Evolutionary conservation across 1,140 invertebrate genomes (phyloP).

Genomic region (Gryllus bimaculatus): DNA sequence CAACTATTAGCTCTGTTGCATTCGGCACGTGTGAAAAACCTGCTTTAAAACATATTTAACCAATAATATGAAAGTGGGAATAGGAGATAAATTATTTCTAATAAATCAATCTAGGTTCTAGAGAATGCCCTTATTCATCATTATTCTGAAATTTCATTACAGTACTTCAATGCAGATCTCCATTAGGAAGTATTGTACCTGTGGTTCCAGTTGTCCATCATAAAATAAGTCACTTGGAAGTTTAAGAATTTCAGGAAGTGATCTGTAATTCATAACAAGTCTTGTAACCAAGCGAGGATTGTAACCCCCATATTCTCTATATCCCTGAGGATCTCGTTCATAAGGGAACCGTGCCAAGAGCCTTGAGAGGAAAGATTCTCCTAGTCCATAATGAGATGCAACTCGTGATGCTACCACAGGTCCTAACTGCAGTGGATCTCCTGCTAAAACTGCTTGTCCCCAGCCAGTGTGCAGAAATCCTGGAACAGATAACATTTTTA

Average conservation of each 20-base stretch:
- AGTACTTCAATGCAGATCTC: no score
- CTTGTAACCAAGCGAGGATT: slow-evolving; percentile 61
- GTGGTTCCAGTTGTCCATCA: slow-evolving; percentile 52
- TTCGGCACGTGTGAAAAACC: no score
- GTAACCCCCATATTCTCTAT: slow-evolving; percentile 44
- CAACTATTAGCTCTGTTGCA: no score
- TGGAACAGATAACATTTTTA: slow-evolving; percentile 7
- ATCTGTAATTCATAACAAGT: slow-evolving; percentile 66
- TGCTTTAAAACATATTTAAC: no score
- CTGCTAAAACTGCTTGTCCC: slow-evolving; percentile 71
- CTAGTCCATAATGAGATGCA: slow-evolving; percentile 53
- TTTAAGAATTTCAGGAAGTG: slow-evolving; percentile 62
- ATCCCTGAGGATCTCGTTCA: slow-evolving; percentile 46
- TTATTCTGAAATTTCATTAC: no score
- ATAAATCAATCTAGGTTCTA: no score
- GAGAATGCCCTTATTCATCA: no score
- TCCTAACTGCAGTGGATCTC: slow-evolving; percentile 86
- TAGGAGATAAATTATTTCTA: no score
- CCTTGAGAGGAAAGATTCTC: slow-evolving; percentile 51
- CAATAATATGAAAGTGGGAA: no score
- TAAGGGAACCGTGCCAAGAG: slow-evolving; percentile 39
- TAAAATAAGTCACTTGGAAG: slow-evolving; percentile 78
- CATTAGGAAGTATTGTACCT: slow-evolving; percentile 18
- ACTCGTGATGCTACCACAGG: slow-evolving; percentile 63
- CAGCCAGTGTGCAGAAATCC: slow-evolving; percentile 34